Evolutionary conservation across 1,140 invertebrate species (phyloP).

Genomic region (Vanessa tameamea): DNA sequence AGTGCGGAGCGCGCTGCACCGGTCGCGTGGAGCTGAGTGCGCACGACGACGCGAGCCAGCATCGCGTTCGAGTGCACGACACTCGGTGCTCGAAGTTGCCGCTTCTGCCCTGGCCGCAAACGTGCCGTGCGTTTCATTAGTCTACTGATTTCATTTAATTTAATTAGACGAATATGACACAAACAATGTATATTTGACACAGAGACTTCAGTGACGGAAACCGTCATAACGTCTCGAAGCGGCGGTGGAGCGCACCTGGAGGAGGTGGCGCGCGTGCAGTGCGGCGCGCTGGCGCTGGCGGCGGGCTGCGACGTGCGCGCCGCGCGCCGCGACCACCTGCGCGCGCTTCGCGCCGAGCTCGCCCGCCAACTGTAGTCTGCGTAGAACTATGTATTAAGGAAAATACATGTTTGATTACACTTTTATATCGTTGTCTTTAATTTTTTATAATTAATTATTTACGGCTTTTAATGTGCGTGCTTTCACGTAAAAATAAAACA

Average conservation of each 20-base stretch:
- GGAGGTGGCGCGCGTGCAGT: conserved; percentile 29
- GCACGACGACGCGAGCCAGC: conserved; percentile 19
- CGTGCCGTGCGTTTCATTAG: conserved; percentile 39
- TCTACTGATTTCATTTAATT: not conserved
- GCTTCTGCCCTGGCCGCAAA: conserved; percentile 48
- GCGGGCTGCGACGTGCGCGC: conserved; percentile 28
- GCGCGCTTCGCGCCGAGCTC: conserved; percentile 25
- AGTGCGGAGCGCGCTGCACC: conserved; percentile 60
- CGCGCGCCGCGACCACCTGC: conserved; percentile 18
- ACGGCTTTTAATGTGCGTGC: too few relatives aligned
- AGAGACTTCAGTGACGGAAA: conserved; percentile 31
- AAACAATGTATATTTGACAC: not conserved
- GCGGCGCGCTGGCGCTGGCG: conserved; percentile 28
- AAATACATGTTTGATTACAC: too few relatives aligned
- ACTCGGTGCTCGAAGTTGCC: conserved; percentile 43
- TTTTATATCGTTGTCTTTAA: too few relatives aligned
- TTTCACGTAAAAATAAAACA: too few relatives aligned
- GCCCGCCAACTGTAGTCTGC: not conserved
- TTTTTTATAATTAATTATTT: too few relatives aligned
- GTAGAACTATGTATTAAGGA: not conserved
- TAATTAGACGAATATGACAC: not conserved
- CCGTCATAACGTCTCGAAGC: conserved; percentile 19
- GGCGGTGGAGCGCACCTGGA: conserved; percentile 36
- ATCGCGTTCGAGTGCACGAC: conserved; percentile 36
- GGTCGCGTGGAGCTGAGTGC: conserved; percentile 41